Percentiles rank a stretch among this genome's conserved stretches.
Conservation (phyloP, 2,113 vertebrate genomes). For the Laticauda colubrina region DNA sequence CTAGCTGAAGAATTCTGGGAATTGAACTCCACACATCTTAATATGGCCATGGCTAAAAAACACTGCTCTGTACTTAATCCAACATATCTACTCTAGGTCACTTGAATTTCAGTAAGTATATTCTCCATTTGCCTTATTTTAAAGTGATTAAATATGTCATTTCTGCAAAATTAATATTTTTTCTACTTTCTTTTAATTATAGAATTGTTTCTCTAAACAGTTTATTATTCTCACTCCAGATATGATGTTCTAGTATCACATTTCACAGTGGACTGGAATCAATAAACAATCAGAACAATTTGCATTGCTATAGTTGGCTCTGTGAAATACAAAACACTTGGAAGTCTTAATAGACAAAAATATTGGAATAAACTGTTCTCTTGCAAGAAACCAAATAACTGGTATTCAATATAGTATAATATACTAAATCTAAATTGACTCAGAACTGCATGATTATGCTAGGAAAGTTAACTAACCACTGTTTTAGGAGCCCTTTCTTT, state of each 20-base stretch:
- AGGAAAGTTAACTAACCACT: not conserved
- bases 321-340: not conserved
- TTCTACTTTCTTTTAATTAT: not conserved
- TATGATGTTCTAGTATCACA: not conserved
- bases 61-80: not conserved
- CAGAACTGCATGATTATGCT: not conserved
- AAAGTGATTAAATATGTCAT: not conserved
- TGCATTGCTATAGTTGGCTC: slow-evolving; percentile 4
- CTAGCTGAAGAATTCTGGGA: not conserved
- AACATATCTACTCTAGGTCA: not conserved
- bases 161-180: not conserved
- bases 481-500: not conserved
- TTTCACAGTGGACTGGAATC: slow-evolving; percentile 24
- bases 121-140: not conserved
- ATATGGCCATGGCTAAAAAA: not conserved
- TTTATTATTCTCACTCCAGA: slow-evolving; percentile 6
- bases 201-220: not conserved
- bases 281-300: slow-evolving; percentile 9
- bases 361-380: not conserved
- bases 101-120: not conserved
- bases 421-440: not conserved
- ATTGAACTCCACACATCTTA: not conserved
- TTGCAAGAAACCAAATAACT: not conserved
- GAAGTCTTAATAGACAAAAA: slow-evolving; percentile 36
- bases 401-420: not conserved